phyloP scores from a whole-genome alignment of 2,797 vertebrate genomes.

The Nannoperca australis region DNA sequence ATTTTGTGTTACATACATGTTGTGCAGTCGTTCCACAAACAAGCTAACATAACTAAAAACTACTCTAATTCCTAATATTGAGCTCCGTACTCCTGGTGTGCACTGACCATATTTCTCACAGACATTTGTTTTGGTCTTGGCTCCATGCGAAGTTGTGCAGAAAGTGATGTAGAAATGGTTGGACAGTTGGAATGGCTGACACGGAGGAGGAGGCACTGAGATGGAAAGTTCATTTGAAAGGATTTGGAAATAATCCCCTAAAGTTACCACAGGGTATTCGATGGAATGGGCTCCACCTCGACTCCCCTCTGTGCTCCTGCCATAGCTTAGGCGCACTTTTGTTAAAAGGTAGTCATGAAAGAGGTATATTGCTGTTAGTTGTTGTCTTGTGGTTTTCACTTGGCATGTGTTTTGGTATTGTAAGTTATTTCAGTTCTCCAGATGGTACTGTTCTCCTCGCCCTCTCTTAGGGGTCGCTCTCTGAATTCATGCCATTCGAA shows the following conservation, averaged over 20 bases:
- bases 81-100: conserved; percentile 23
- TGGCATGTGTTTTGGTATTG: conserved; percentile 16
- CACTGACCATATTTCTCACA: conserved; percentile 75
- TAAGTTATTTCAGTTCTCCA: conserved; percentile 9
- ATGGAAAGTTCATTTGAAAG: conserved; percentile 86
- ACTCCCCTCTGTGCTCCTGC: conserved; percentile 61
- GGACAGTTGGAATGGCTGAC: conserved; percentile 87
- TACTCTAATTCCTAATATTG: not conserved
- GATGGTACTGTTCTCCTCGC: conserved; percentile 5
- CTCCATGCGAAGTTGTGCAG: conserved; percentile 71
- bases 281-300: conserved; percentile 72
- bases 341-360: conserved; percentile 47
- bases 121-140: conserved; percentile 66
- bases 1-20: not conserved
- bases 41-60: too few relatives aligned
- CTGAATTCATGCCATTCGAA: conserved; percentile 19
- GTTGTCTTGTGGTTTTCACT: conserved; percentile 36
- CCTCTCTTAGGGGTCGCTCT: not conserved
- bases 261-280: conserved; percentile 84
- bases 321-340: conserved; percentile 41
- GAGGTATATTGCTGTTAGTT: conserved; percentile 15
- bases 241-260: conserved; percentile 86
- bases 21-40: not conserved
- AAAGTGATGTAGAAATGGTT: conserved; percentile 86
- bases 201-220: conserved; percentile 80